phyloP scores from a whole-genome alignment of 2,797 vertebrate genomes.

The Lithobates sylvaticus region DNA sequence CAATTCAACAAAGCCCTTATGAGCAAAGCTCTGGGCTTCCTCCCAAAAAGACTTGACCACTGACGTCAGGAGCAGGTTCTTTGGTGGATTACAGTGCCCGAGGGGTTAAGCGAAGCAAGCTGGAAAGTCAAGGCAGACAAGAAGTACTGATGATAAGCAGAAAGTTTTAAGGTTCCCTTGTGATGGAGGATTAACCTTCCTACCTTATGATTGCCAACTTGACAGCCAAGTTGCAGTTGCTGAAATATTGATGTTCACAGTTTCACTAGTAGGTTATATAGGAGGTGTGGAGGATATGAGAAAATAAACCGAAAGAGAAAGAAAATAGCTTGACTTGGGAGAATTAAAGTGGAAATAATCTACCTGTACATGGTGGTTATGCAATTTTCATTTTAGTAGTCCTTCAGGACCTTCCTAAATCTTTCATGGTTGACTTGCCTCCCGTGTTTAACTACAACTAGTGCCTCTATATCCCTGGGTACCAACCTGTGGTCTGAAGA shows the following conservation, averaged over 20 bases:
- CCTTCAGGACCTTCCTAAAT: too few species aligned
- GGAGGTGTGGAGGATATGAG: slow-evolving; percentile 22
- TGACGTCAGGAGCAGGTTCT: slow-evolving; percentile 55
- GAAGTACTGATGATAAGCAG: slow-evolving; percentile 48
- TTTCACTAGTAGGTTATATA: slow-evolving; percentile 25
- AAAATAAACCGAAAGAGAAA: slow-evolving; percentile 10
- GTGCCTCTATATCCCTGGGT: too few species aligned
- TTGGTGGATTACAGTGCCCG: slow-evolving; percentile 39
- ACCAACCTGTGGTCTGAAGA: too few species aligned
- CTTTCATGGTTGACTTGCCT: too few species aligned
- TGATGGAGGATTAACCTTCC: slow-evolving; percentile 56
- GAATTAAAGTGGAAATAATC: too few species aligned
- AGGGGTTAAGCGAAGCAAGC: slow-evolving; percentile 24
- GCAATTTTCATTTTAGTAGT: too few species aligned
- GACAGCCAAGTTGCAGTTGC: slow-evolving; percentile 27
- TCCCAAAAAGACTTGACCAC: slow-evolving; percentile 39
- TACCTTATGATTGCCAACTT: slow-evolving; percentile 42
- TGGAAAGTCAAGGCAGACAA: slow-evolving; percentile 27
- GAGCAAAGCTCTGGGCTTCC: slow-evolving; percentile 31
- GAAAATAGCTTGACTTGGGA: too few species aligned
- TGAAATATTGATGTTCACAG: slow-evolving; percentile 30
- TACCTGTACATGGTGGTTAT: too few species aligned
- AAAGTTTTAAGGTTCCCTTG: slow-evolving; percentile 51
- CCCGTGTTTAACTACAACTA: too few species aligned
- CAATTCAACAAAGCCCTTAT: background rate